Base-by-base conservation (phyloP, 2,113 vertebrate species). In the Morone saxatilis region DNA sequence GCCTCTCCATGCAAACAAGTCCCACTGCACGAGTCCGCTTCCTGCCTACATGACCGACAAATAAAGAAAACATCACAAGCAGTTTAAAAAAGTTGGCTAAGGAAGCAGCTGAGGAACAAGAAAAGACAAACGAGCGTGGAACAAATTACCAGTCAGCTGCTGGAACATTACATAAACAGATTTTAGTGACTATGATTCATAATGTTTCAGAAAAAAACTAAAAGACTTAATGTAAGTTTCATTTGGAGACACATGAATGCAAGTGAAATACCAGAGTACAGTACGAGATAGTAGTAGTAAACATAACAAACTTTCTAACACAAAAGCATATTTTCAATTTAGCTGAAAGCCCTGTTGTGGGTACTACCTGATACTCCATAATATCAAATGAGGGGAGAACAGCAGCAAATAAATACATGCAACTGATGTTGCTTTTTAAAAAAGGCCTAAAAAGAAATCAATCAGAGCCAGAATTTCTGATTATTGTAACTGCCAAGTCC, bases 1-100 rank as follows among this genome's bases (percentile, higher is more conserved):
- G n/a, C 93, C 98, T 96, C 93, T 99, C 98, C 16, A 99, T 99
- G 62, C 98, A 98, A 78, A 99, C 97, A 94, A 99, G 99, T 86
- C 98, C 98, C 80, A 97, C 97, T 19, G 98, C 98, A 17, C 97
- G 96, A 83, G 97, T 95, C 95, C 96, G n/a, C n/a, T 98, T 97
- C 97, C 97, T 95, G 96, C 81, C 98, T 99, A 78, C 4, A 89
- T 65, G 87, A 90, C 74, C 94, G n/a, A 94, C 59, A 89, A 79
- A 89, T 88, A 92, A 95, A 94, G 94, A 91, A 95, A 91, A 78
- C 14, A 83, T n/a, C 38, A 73, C 50, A 78, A 65, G 54, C 53
- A 48, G 10, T 54, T 72, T 47, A 50, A 75, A 72, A 72, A 7
- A 22, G 59, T 17, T 36, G 40, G 5, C n/a, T 17, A 45, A 54